A percentile compares a stretch with the other conserved stretches of the same genome.
Evolutionary conservation across 1,140 invertebrate species (phyloP).

Genomic region (Solenopsis invicta): DNA sequence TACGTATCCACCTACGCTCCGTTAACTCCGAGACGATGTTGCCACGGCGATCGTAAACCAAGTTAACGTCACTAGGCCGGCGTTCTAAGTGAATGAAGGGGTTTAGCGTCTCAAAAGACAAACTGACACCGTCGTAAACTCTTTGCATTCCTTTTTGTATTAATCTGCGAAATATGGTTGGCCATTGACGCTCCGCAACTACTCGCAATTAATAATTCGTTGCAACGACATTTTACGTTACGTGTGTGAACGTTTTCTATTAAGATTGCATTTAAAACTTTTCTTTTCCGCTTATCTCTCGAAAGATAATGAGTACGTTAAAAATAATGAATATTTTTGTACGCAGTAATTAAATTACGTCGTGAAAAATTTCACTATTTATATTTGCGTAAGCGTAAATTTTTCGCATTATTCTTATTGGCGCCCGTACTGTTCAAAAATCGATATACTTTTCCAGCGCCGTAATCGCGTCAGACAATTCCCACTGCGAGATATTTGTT

Average conservation of each 20-base stretch:
- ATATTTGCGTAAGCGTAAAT: slow-evolving; percentile 12
- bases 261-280: not conserved
- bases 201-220: not conserved
- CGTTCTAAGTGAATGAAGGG: slow-evolving; percentile 70
- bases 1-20: slow-evolving; percentile 46
- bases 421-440: slow-evolving; percentile 7
- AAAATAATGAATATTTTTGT: not conserved
- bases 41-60: slow-evolving; percentile 71
- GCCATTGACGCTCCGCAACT: not conserved
- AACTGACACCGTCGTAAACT: slow-evolving; percentile 63
- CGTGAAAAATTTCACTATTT: not conserved
- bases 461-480: slow-evolving; percentile 51
- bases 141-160: slow-evolving; percentile 59
- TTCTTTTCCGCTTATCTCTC: not conserved
- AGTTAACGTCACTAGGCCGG: slow-evolving; percentile 63
- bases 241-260: not conserved
- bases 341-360: slow-evolving; percentile 30
- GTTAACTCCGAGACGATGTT: slow-evolving; percentile 63
- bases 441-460: slow-evolving; percentile 44
- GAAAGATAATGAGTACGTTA: not conserved
- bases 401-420: not conserved
- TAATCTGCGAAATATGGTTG: slow-evolving; percentile 53
- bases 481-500: slow-evolving; percentile 48
- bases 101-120: slow-evolving; percentile 26
- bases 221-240: not conserved